Evolutionary conservation across 2,888 invertebrate genomes (phyloP), one percentile per base, ranked within the genome.

Genomic region (Pegoplata infirma): DNA sequence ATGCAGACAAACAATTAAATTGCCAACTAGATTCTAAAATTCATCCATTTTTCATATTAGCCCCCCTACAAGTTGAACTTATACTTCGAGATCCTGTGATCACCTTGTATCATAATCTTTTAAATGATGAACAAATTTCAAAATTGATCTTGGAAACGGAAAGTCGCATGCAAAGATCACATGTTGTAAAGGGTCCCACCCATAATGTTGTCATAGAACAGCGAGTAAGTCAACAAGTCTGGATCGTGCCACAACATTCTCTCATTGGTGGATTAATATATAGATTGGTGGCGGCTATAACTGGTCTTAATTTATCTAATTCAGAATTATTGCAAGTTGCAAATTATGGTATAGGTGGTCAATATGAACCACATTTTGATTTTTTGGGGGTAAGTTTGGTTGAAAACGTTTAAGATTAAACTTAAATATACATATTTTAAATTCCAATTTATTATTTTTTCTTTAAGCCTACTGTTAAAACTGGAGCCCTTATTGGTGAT

Each of bases 341-440:
- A 80, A 99, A 99, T 91, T 99, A 99, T 89, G 98, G 99, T 10
- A 96, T 99, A 82, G 99, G 98, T 1, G 99, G 99, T 0, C 98
- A 98, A 88, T 99, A 99, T 88, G 98, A 97, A 84, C 98, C 98
- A 7, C 99, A 99, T 90, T 97, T 93, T 88, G 98, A 96, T 88
- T 96, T 94, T 85, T 94, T 95, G 0, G 91, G 96, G 95, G 25
- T 80, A 55, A 21, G 76, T 47, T 32, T n/a, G n/a, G n/a, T n/a
- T n/a, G n/a, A n/a, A n/a, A n/a, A n/a, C n/a, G n/a, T n/a, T n/a
- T n/a, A n/a, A n/a, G n/a, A n/a, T n/a, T n/a, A n/a, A 21, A 14
- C 16, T 0, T 17, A 32, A 47, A 21, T 5, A 25, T 49, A n/a
- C 1, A 40, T 40, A 36, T 25, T 14, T 16, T 32, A 21, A 40